A percentile compares a stretch with the other conserved stretches of the same genome.
Conservation (phyloP, 92 coral and sea anemone genomes). For the Pocillopora meandrina region DNA sequence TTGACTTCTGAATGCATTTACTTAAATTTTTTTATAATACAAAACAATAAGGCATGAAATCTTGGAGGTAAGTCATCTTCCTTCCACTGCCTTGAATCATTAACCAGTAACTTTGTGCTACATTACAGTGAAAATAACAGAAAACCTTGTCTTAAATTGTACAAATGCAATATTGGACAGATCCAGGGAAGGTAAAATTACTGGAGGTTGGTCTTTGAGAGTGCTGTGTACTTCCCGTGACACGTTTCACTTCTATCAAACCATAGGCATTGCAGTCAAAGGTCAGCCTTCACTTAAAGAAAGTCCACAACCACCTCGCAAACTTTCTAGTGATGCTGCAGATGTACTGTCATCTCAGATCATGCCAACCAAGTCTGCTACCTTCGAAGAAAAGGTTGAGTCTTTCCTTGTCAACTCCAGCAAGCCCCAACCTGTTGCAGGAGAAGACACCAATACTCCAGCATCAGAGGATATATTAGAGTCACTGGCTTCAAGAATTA, state of each 20-base stretch:
- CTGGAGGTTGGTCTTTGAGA: too few relatives aligned
- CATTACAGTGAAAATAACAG: too few relatives aligned
- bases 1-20: too few relatives aligned
- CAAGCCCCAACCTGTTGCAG: slow-evolving; percentile 11
- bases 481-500: slow-evolving; percentile 66
- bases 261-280: slow-evolving; percentile 3
- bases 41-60: too few relatives aligned
- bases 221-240: too few relatives aligned
- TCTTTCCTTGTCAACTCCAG: background rate
- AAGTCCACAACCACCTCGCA: background rate
- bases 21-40: too few relatives aligned
- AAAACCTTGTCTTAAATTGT: too few relatives aligned
- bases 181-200: too few relatives aligned
- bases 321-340: background rate
- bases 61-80: too few relatives aligned
- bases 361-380: slow-evolving; percentile 9
- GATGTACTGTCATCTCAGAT: background rate
- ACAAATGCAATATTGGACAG: too few relatives aligned
- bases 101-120: too few relatives aligned
- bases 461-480: slow-evolving; percentile 67
- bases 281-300: slow-evolving; percentile 9
- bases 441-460: background rate
- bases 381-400: slow-evolving; percentile 10
- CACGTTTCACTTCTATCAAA: background rate
- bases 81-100: too few relatives aligned